A percentile compares a stretch with the other conserved stretches of the same genome.
Conservation (phyloP, 2,113 vertebrate species). For the Malurus alboscapulatus region DNA sequence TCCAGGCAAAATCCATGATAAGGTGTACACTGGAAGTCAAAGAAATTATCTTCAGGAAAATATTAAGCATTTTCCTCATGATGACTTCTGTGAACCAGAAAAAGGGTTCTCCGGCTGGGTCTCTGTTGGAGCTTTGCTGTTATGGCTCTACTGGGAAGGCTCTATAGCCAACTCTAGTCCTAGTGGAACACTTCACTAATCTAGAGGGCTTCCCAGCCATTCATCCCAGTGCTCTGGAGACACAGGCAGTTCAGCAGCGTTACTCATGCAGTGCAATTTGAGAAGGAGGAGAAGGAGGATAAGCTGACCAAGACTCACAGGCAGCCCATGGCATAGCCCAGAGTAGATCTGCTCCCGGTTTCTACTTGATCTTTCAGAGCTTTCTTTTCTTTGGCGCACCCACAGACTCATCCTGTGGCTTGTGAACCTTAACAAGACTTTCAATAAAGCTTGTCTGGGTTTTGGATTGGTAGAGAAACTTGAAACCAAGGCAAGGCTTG, state of each 20-base stretch:
- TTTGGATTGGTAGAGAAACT: slow-evolving; percentile 39
- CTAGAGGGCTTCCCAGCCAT: background rate
- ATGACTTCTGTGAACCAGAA: background rate
- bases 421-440: slow-evolving; percentile 34
- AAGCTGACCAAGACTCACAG: background rate
- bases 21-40: background rate
- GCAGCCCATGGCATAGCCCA: background rate
- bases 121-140: background rate
- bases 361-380: background rate
- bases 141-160: background rate
- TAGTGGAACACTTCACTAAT: background rate
- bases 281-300: background rate
- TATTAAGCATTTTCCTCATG: background rate
- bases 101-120: background rate
- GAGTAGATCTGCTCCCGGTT: background rate
- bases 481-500: slow-evolving; percentile 37
- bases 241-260: background rate
- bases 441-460: slow-evolving; percentile 37
- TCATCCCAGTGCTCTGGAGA: background rate
- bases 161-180: background rate
- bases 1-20: background rate
- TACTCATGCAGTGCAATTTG: background rate
- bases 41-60: background rate
- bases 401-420: slow-evolving; percentile 23
- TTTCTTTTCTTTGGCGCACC: slow-evolving; percentile 27